Base-by-base conservation (phyloP, 1,140 invertebrate species). In the Cydia amplana region DNA sequence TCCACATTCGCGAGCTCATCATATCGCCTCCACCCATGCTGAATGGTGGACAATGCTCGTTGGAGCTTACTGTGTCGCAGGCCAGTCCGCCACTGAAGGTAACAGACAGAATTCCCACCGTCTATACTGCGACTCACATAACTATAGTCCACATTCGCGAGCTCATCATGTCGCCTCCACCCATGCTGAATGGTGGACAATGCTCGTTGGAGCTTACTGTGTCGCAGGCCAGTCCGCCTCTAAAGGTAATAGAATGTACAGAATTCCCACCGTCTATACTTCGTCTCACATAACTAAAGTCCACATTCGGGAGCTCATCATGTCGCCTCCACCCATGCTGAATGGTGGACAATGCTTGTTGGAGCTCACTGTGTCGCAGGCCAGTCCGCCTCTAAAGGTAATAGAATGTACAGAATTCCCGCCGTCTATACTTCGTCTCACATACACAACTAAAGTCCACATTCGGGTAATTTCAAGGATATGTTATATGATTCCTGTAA, bases 11-110 rank as follows among this genome's bases (percentile, higher is more conserved):
- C 76, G 95, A 96, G 92, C 95, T 98, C 81, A 90, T 94, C 80
- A 93, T 98, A 87, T 94, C 95, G 85, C 97, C 97, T 64, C 94
- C 96, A 80, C 97, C 97, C 74, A 94, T 95, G 82, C 96, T 97
- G 83, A 95, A 95, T 83, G 95, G 95, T 75, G 94, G 94, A 23
- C 95, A 96, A 93, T 95, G 95, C 83, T 95, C 94, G 93, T 85
- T 94, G n/a, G 92, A 93, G 82, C 92, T 94, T 49, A 85, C 82
- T 75, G 84, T 89, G 12, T 77, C 86, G 76, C 89, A 91, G 81
- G 84, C 84, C 0, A 70, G 85, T 28, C 85, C 87, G 9, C 77
- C 80, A 12, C 81, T 81, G 74, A 88, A 89, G 84, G 88, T 89
- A 43, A 43, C 10, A 43, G 40, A 43, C 76, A 28, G 28, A 28